Base-by-base conservation (phyloP, 2,113 vertebrate species). In the Galeopterus variegatus region DNA sequence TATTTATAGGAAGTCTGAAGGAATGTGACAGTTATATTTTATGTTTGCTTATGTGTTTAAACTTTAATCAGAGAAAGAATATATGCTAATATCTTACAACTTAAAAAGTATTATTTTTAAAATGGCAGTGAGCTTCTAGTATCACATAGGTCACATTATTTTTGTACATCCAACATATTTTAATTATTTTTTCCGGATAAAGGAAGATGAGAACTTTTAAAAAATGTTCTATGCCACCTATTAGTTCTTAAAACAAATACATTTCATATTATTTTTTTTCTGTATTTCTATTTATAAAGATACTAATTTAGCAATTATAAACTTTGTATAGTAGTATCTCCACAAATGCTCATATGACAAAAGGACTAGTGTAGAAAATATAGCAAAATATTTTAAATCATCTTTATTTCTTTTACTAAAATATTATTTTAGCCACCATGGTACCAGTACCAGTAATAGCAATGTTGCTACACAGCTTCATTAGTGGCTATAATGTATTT, bases 191-290 rank as follows among this genome's bases (percentile, higher is more conserved):
- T 65, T 62, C 6, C 4, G 77, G 3, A 45, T 77, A 72, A 65
- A 81, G 9, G 9, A 80, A 90, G 64, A 62, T 48, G 41, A 69
- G 5, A 85, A 54, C 10, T 64, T 80, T 33, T 15, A 19, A 70
- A 82, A 75, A 90, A 60, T 70, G 28, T 33, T 69, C 79, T 52
- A 64, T 62, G 33, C 8, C 4, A 60, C 12, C 4, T 8, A 60
- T 45, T 81, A 81, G 33, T 91, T 92, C n/a, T 85, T 82, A 21
- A 86, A 97, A 65, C 26, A 69, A 87, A 64, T 92, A 45, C 19
- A 5, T 26, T 62, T 80, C 36, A 72, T 45, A 23, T 41, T 50
- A 56, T 56, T 82, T 45, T 50, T 50, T 70, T 72, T 60, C 45
- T 50, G 3, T 72, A 26, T 65, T 95, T 75, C 56, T 85, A 60